Conservation (phyloP, 2,113 vertebrate species). For the Microcebus lehilahytsara region DNA sequence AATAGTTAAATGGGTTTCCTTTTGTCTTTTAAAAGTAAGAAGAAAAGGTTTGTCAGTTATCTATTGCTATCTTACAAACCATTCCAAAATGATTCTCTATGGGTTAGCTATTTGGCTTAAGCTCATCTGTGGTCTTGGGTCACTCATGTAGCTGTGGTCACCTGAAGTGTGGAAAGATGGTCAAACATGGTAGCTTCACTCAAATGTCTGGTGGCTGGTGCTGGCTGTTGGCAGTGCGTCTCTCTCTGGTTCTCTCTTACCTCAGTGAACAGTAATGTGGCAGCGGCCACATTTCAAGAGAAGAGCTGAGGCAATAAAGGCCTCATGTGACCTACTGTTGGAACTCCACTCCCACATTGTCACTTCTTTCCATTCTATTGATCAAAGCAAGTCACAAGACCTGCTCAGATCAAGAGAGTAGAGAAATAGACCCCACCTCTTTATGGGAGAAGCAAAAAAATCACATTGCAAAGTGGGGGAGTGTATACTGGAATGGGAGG, state of each 20-base stretch:
- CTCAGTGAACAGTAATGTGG: not conserved
- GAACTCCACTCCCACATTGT: not conserved
- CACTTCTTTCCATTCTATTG: not conserved
- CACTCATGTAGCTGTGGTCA: not conserved
- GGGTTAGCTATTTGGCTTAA: not conserved
- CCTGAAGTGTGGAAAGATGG: not conserved
- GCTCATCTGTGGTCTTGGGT: not conserved
- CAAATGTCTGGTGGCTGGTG: not conserved
- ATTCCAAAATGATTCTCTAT: slow-evolving; percentile 3
- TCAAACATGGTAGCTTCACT: not conserved
- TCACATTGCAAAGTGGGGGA: not conserved
- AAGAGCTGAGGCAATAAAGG: not conserved
- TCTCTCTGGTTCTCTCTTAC: not conserved
- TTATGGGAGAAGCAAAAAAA: not conserved
- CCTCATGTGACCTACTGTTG: not conserved
- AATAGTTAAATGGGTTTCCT: slow-evolving; percentile 1
- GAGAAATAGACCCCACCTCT: not conserved
- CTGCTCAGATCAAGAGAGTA: not conserved
- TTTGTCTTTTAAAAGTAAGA: slow-evolving; percentile 36
- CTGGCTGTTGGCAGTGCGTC: not conserved
- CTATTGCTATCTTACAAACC: not conserved
- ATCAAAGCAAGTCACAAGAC: slow-evolving; percentile 6
- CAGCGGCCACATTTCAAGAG: not conserved
- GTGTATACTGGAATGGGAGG: not conserved
- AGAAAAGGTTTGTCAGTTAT: slow-evolving; percentile 8